Evolutionary conservation across 2,113 vertebrate genomes (phyloP).

Genomic region (Ondatra zibethicus): DNA sequence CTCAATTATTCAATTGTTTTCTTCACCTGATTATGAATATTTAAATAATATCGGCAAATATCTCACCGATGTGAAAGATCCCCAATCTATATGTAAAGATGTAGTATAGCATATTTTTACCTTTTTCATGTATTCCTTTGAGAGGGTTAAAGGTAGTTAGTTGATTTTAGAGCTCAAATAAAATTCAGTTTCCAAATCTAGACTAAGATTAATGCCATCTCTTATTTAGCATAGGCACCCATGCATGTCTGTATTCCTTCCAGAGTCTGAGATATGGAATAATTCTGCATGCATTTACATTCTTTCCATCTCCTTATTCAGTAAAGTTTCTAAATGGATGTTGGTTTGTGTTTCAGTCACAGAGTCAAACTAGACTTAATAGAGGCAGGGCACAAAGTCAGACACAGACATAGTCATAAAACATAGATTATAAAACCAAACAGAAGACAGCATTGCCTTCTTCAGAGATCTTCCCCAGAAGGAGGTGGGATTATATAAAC

Average conservation of each 20-base stretch:
- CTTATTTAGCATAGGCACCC: constrained; percentile 38
- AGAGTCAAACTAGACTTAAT: not conserved
- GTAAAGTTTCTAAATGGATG: constrained; percentile 49
- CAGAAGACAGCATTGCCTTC: not conserved
- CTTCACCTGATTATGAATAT: constrained; percentile 28
- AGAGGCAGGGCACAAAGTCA: not conserved
- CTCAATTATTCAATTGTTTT: not conserved
- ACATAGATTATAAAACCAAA: not conserved
- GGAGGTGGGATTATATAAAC: not conserved
- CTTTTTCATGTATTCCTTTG: constrained; percentile 50
- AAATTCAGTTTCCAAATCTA: constrained; percentile 62
- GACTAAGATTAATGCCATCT: constrained; percentile 61
- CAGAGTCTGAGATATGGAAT: constrained; percentile 68
- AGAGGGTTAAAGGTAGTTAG: constrained; percentile 48
- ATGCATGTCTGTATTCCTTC: constrained; percentile 51
- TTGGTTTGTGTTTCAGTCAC: not conserved
- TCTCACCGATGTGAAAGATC: constrained; percentile 8
- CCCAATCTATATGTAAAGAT: constrained; percentile 22
- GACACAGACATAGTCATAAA: not conserved
- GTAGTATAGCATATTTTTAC: constrained; percentile 15
- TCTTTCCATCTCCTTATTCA: constrained; percentile 56
- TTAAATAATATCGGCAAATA: constrained; percentile 36
- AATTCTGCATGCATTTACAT: constrained; percentile 74
- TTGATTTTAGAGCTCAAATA: constrained; percentile 57
- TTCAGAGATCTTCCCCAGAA: not conserved